These are phyloP conservation scores for Ophraella communa DNA, from an alignment of 2,888 invertebrate genomes.

Conservation along the genomic window DNA sequence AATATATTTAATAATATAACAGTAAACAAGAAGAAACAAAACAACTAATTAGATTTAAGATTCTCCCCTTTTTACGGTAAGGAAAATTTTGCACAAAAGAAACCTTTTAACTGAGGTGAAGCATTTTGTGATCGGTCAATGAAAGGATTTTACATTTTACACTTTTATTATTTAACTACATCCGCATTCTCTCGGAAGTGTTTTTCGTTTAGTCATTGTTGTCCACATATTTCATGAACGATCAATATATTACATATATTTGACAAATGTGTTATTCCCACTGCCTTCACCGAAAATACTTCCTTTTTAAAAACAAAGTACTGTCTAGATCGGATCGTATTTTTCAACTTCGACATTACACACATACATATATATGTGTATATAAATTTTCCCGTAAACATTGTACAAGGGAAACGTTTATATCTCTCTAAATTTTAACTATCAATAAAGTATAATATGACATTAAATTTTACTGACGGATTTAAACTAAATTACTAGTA, in stretches of 20 bases:
- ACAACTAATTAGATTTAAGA: too few species aligned
- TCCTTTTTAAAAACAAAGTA: conserved; percentile 18
- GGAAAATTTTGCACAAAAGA: too few species aligned
- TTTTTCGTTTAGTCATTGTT: neutral
- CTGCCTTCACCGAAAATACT: neutral
- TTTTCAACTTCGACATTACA: conserved; percentile 10
- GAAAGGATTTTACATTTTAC: too few species aligned
- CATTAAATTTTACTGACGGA: conserved; percentile 44
- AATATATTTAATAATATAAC: too few species aligned
- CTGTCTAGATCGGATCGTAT: conserved; percentile 18
- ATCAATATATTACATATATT: conserved; percentile 12
- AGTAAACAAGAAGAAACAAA: too few species aligned
- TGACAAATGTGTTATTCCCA: conserved; percentile 21
- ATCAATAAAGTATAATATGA: conserved; percentile 45
- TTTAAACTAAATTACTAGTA: conserved; percentile 39
- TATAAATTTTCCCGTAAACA: conserved; percentile 22
- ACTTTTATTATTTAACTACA: too few species aligned
- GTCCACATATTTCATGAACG: neutral
- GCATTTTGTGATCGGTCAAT: too few species aligned
- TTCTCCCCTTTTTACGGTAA: too few species aligned
- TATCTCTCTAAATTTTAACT: conserved; percentile 39
- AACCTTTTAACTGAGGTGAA: too few species aligned
- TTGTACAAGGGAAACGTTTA: conserved; percentile 15
- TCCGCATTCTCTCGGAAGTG: neutral
- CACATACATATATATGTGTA: too few species aligned